Evolutionary conservation across 1,140 invertebrate genomes (phyloP).

Genomic region (Oncopeltus fasciatus): DNA sequence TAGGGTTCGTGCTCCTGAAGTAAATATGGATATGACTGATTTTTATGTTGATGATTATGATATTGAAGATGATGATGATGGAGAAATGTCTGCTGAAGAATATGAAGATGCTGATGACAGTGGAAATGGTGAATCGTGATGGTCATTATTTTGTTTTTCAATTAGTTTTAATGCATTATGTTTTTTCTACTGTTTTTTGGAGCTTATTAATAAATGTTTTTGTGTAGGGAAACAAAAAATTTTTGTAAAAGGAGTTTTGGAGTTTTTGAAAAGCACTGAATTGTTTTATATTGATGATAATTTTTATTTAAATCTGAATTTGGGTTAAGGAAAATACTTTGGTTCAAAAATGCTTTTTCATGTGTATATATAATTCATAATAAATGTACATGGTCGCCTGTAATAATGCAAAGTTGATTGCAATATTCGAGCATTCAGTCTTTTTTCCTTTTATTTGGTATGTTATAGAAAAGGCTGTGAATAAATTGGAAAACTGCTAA

Average conservation of each 20-base stretch:
- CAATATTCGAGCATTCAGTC: neutral
- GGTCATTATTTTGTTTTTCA: conserved; percentile 5
- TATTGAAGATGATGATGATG: conserved; percentile 48
- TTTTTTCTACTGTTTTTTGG: conserved; percentile 5
- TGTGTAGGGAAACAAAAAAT: neutral
- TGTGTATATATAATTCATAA: neutral
- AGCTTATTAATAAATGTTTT: conserved; percentile 1
- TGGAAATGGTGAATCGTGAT: conserved; percentile 51
- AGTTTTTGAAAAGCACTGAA: neutral
- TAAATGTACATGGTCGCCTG: conserved; percentile 1
- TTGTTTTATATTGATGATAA: neutral
- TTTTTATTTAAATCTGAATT: neutral
- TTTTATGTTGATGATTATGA: conserved; percentile 89
- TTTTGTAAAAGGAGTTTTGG: neutral
- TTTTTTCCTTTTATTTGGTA: conserved; percentile 8
- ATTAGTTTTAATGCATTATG: neutral
- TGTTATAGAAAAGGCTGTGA: conserved; percentile 5
- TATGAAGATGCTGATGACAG: conserved; percentile 64
- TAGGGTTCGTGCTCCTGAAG: conserved; percentile 60
- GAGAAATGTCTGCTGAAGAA: conserved; percentile 38
- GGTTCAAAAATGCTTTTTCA: neutral
- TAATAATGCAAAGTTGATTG: neutral
- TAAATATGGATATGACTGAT: conserved; percentile 72
- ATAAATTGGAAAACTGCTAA: conserved; percentile 8
- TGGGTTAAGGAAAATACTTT: neutral